Base-by-base conservation (phyloP, 2,797 vertebrate species). In the Rhinogobio ventralis region DNA sequence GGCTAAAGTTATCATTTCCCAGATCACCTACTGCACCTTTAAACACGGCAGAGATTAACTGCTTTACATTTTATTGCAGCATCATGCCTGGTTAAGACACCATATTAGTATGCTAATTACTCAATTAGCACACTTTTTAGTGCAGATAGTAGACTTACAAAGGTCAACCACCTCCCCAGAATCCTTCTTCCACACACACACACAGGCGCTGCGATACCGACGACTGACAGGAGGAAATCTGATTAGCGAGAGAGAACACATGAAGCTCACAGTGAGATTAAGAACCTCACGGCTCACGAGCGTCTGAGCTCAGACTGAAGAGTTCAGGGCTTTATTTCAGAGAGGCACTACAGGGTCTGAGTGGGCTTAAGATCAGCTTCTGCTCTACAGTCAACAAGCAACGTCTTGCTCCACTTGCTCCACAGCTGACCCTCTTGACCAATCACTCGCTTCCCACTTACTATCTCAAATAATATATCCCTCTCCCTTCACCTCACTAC, bases 201-300 rank as follows among this genome's bases (percentile, higher is more conserved):
- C 53, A 39, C 20, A 36, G 9, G 39, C 3, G 2, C 19, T 19
- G 5, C 19, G 2, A 53, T 53, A 53, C 51, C 7, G 3, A 57
- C 14, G 10, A 19, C 36, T 30, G 79, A 45, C 33, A 60, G 7
- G 39, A 82, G 80, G 20, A 82, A 82, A 82, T 82, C 39, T 30
- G 53, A 82, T 82, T 82, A 82, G n/a, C 0, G 15, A 42, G 51
- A 60, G 15, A 42, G 51, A 60, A 28, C 51, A 81, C 49, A 81
- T 2, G 5, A 69, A 73, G 68, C 39, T 49, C 30, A 20, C 28
- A 1, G 57, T 28, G 20, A 74, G 71, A 82, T 82, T 83, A 74
- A 53, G 42, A 49, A 20, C 25, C 28, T 67, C 62, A 45, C 1
- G 10, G 39, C 74, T 75, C 49, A 75, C 1, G 13, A 53, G 30